Conservation (phyloP, 2,113 vertebrate species). For the Salvelinus sp. region DNA sequence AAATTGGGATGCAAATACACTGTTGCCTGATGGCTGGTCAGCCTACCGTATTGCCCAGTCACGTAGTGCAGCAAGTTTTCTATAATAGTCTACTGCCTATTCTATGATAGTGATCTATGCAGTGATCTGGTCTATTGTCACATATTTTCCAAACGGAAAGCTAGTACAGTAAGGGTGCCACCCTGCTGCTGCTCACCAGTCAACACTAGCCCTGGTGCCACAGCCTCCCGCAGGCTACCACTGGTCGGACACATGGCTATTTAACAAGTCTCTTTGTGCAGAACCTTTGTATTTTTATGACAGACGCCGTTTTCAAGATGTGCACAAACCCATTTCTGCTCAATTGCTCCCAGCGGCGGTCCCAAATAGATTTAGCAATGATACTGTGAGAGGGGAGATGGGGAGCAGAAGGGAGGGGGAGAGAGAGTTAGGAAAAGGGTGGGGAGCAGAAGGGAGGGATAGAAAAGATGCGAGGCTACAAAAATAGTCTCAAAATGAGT, state of each 20-base stretch:
- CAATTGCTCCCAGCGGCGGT: conserved; percentile 75
- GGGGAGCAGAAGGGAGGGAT: conserved; percentile 8
- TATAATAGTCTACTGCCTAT: too few species aligned
- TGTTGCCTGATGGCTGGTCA: conserved; percentile 38
- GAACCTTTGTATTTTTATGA: conserved; percentile 73
- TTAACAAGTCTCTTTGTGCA: conserved; percentile 69
- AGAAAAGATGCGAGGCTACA: neutral
- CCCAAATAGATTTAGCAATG: conserved; percentile 79
- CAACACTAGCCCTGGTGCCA: conserved; percentile 54
- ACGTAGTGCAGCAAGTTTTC: conserved; percentile 10
- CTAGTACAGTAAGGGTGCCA: conserved; percentile 50
- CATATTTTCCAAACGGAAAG: conserved; percentile 36
- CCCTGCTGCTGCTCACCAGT: conserved; percentile 55
- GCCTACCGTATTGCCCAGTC: conserved; percentile 33
- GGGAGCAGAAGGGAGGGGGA: conserved; percentile 50
- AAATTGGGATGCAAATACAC: conserved; percentile 25
- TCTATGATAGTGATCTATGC: too few species aligned
- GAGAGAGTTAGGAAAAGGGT: conserved; percentile 26
- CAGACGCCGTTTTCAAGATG: conserved; percentile 73
- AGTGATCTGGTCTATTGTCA: too few species aligned
- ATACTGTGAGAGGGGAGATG: conserved; percentile 63
- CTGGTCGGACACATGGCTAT: conserved; percentile 60
- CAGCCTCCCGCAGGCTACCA: conserved; percentile 58
- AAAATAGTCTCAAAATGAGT: conserved; percentile 61
- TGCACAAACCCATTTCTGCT: conserved; percentile 77